Conservation (phyloP, 2,113 vertebrate genomes). For the Eublepharis macularius region DNA sequence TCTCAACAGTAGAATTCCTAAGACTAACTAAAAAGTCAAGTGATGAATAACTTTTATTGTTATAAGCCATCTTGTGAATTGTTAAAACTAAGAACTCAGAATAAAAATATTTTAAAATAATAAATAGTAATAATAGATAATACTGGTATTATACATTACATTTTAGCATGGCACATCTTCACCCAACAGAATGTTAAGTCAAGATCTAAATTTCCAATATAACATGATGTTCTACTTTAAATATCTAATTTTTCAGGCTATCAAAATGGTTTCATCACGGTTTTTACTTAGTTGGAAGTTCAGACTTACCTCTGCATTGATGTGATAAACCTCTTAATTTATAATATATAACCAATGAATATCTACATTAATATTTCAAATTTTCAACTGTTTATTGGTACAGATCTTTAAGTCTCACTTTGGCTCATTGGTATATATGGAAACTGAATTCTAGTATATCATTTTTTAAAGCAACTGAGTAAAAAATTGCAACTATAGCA, state of each 20-base stretch:
- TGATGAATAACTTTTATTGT: background rate
- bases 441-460: background rate
- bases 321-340: background rate
- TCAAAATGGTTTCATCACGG: background rate
- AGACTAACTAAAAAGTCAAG: background rate
- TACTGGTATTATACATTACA: background rate
- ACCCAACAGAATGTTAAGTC: background rate
- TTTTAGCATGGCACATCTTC: background rate
- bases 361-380: background rate
- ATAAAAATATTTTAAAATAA: too few species aligned
- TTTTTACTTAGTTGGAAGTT: conserved; percentile 1
- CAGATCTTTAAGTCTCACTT: background rate
- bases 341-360: background rate
- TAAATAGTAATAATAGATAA: background rate
- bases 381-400: background rate
- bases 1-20: background rate
- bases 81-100: too few species aligned
- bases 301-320: conserved; percentile 6
- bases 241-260: background rate
- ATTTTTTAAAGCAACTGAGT: background rate
- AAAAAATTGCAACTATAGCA: background rate
- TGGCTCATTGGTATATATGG: background rate
- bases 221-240: background rate
- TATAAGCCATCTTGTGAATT: too few species aligned
- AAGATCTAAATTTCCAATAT: background rate